Percentiles rank a stretch among this genome's conserved stretches.
Evolutionary conservation across 1,140 invertebrate genomes (phyloP).

Genomic region (Lordiphosa stackelbergi): DNA sequence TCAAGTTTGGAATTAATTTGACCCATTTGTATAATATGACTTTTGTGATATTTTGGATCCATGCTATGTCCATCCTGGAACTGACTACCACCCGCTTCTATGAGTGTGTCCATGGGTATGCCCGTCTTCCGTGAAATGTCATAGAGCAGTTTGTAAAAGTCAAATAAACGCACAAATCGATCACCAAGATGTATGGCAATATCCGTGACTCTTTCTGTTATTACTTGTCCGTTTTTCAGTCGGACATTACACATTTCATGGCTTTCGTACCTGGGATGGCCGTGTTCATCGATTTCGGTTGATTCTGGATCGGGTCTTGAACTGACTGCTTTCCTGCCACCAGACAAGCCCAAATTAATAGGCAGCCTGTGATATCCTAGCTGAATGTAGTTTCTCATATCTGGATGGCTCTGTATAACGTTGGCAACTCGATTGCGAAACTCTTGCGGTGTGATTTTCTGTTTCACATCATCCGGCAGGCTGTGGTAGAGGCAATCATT

Average conservation of each 20-base stretch:
- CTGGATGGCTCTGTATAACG: background rate
- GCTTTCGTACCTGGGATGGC: background rate
- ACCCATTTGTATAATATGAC: background rate
- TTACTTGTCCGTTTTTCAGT: background rate
- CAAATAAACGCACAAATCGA: background rate
- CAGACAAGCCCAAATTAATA: background rate
- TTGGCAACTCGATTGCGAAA: background rate
- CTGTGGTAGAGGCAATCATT: conserved; percentile 1
- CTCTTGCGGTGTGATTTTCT: background rate
- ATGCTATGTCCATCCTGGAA: conserved; percentile 1
- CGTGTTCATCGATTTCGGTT: background rate
- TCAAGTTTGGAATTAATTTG: background rate
- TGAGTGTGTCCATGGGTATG: background rate
- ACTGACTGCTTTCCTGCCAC: background rate
- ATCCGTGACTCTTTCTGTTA: background rate
- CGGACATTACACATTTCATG: background rate
- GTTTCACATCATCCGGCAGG: background rate
- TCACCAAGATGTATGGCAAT: background rate
- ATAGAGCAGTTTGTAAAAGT: too few species aligned
- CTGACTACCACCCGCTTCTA: background rate
- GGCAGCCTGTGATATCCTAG: background rate
- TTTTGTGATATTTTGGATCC: background rate
- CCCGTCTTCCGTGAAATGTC: background rate
- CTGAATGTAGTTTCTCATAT: background rate
- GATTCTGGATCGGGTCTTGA: background rate